Conservation (phyloP, 2,797 vertebrate genomes). For the Pipistrellus nathusii region DNA sequence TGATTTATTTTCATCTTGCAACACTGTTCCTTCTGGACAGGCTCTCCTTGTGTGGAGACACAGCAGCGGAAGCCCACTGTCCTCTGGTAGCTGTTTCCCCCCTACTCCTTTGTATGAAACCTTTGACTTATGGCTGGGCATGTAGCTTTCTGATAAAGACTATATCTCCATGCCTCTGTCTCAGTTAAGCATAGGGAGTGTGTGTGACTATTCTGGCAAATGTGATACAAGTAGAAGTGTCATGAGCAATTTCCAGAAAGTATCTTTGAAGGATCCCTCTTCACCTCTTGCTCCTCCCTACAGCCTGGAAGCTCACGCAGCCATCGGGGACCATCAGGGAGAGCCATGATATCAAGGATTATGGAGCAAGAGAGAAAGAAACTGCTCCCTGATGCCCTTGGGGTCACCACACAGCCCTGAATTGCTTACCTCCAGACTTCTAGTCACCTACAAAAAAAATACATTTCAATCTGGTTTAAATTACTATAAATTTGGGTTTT, state of each 20-base stretch:
- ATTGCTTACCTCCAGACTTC: neutral
- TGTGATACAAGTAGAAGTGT: neutral
- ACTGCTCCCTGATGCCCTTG: neutral
- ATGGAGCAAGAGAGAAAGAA: neutral
- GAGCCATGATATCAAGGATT: neutral
- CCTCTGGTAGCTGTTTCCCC: neutral
- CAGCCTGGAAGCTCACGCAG: neutral
- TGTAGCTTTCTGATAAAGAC: neutral
- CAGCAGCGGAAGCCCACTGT: neutral
- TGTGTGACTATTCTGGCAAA: neutral
- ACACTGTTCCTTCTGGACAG: neutral
- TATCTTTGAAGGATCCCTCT: neutral
- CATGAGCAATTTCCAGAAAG: constrained; percentile 36
- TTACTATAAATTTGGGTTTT: neutral
- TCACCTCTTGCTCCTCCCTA: neutral
- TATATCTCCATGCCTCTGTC: neutral
- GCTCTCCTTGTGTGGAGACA: neutral
- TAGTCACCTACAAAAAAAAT: neutral
- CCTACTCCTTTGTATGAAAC: neutral
- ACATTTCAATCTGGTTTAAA: neutral
- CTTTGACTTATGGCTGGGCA: neutral
- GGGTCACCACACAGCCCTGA: neutral
- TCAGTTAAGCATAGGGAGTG: neutral
- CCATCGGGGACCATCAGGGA: neutral
- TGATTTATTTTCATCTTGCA: neutral